phyloP scores from a whole-genome alignment of 2,888 invertebrate species.

The Coecobrya sp. region DNA sequence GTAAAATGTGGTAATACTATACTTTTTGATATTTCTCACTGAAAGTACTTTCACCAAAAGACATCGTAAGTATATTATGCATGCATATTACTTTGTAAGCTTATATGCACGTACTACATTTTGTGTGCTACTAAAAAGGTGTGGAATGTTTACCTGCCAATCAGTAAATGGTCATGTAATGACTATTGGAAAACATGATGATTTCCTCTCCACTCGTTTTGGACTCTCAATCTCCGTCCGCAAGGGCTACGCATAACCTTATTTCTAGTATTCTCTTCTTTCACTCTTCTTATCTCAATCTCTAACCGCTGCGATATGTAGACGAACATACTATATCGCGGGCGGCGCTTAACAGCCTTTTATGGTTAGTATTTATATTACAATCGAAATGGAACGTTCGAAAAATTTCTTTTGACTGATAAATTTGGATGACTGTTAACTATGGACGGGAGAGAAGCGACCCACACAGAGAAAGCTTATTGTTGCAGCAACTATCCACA shows the following conservation, averaged over 20 bases:
- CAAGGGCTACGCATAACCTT: neutral
- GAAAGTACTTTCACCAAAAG: neutral
- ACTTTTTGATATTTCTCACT: neutral
- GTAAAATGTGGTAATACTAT: neutral
- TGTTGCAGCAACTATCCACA: slow-evolving; percentile 82
- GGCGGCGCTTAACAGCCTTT: neutral
- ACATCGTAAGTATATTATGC: neutral
- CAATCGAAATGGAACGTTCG: neutral
- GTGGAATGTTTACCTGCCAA: slow-evolving; percentile 75
- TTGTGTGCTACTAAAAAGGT: slow-evolving; percentile 39
- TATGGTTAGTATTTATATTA: neutral
- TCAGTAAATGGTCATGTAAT: slow-evolving; percentile 59
- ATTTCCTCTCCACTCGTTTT: neutral
- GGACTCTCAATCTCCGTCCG: neutral
- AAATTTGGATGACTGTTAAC: neutral
- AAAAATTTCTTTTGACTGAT: neutral
- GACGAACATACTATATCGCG: neutral
- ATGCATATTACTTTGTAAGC: neutral
- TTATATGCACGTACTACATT: neutral
- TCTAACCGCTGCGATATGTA: neutral
- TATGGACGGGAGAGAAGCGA: neutral
- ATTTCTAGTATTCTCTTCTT: no score
- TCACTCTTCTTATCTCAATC: no score
- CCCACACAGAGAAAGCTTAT: slow-evolving; percentile 76
- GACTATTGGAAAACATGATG: slow-evolving; percentile 49